Evolutionary conservation across 2,797 vertebrate species (phyloP).

Genomic region (Taeniopygia guttata): DNA sequence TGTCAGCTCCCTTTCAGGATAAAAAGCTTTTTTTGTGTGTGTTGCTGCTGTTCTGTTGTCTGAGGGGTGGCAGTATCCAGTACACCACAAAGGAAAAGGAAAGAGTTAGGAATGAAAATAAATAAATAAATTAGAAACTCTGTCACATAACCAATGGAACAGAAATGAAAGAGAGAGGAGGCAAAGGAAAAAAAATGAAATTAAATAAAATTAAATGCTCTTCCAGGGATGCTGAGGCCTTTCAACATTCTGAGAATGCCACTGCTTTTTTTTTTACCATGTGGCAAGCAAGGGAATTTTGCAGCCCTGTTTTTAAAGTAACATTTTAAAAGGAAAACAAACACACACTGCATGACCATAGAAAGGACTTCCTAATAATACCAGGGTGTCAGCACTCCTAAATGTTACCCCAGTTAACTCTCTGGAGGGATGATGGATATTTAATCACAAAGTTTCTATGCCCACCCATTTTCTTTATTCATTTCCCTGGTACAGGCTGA

Average conservation of each 20-base stretch:
- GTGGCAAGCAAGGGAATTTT: neutral
- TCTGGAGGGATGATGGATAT: neutral
- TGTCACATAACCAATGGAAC: neutral
- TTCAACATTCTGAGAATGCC: neutral
- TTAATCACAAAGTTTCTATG: neutral
- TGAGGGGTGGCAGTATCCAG: conserved; percentile 19
- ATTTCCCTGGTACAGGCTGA: neutral
- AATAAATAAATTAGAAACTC: neutral
- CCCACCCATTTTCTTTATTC: neutral
- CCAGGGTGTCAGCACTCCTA: neutral
- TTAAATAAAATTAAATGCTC: neutral
- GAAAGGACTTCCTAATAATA: neutral
- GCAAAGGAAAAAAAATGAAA: neutral
- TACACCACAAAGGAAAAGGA: neutral
- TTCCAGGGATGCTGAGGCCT: neutral
- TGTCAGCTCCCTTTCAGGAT: conserved; percentile 56
- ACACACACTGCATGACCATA: neutral
- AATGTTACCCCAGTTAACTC: neutral
- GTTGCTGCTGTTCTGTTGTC: neutral
- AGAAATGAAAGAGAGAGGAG: neutral
- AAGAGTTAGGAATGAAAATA: neutral
- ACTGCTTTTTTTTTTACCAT: neutral
- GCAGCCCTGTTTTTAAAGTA: neutral
- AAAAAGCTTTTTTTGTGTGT: neutral
- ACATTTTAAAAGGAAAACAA: neutral